Conservation (phyloP, 2,797 vertebrate species). For the Gymnothorax reevesii region DNA sequence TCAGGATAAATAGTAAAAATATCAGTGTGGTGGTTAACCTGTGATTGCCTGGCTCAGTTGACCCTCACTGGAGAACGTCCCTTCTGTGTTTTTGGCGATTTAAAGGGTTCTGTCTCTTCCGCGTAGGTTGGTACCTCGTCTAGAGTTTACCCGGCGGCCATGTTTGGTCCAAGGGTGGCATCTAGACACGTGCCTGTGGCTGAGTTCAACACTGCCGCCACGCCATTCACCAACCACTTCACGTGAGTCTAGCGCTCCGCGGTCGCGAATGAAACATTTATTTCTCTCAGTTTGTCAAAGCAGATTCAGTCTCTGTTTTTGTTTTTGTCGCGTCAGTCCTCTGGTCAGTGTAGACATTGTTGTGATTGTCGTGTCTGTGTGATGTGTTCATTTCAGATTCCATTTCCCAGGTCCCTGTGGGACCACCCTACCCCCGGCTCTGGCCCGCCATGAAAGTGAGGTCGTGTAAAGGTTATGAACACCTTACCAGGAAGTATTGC, state of each 20-base stretch:
- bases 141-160: conserved; percentile 90
- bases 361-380: background rate
- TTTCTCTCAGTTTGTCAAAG: background rate
- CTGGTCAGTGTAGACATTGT: background rate
- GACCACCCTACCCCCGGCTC: conserved; percentile 80
- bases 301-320: background rate
- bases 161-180: conserved; percentile 93
- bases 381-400: conserved; percentile 73
- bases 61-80: background rate
- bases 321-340: background rate
- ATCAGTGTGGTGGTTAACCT: background rate
- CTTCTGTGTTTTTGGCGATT: background rate
- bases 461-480: conserved; percentile 42
- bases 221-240: conserved; percentile 85
- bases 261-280: background rate
- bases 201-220: conserved; percentile 90
- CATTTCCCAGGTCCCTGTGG: conserved; percentile 92
- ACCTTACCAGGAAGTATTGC: background rate
- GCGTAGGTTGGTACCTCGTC: conserved; percentile 91
- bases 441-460: conserved; percentile 78
- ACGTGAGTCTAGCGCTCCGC: conserved; percentile 64
- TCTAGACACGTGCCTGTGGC: conserved; percentile 88
- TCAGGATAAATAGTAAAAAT: background rate
- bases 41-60: background rate
- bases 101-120: background rate